A percentile compares a stretch with the other conserved stretches of the same genome.
Evolutionary conservation across 2,888 invertebrate species (phyloP).

Genomic region (Andrena praecox): DNA sequence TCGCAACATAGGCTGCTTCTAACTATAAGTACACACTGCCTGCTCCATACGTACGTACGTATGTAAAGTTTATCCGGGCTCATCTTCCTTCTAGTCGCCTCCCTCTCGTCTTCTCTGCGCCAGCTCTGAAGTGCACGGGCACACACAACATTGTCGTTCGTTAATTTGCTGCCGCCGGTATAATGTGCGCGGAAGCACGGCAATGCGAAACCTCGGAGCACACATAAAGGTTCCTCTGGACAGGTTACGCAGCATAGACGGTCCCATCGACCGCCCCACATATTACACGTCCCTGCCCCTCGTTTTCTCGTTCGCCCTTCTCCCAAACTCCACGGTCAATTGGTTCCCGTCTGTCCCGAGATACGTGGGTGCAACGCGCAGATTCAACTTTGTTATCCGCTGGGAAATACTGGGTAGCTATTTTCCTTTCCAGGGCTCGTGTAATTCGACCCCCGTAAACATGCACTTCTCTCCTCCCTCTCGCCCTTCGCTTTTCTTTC

Average conservation of each 20-base stretch:
- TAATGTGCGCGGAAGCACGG: constrained; percentile 19
- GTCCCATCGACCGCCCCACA: constrained; percentile 79
- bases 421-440: neutral
- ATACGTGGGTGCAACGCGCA: constrained; percentile 11
- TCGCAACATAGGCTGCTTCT: neutral
- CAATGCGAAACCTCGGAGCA: constrained; percentile 13
- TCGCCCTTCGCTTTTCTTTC: neutral
- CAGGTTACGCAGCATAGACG: constrained; percentile 45
- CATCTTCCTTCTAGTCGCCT: neutral
- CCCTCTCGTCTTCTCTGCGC: neutral
- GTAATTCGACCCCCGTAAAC: constrained; percentile 9
- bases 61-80: neutral
- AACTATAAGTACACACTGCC: neutral
- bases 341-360: constrained; percentile 59
- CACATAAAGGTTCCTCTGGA: constrained; percentile 21
- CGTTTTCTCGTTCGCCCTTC: constrained; percentile 43
- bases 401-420: constrained; percentile 1
- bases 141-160: constrained; percentile 7
- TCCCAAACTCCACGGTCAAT: constrained; percentile 72
- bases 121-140: neutral
- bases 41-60: neutral
- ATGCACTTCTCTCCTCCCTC: too few relatives aligned
- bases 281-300: constrained; percentile 70
- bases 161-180: constrained; percentile 28
- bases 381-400: constrained; percentile 34